phyloP scores from a whole-genome alignment of 1,140 invertebrate genomes.

The Hyphantria cunea region DNA sequence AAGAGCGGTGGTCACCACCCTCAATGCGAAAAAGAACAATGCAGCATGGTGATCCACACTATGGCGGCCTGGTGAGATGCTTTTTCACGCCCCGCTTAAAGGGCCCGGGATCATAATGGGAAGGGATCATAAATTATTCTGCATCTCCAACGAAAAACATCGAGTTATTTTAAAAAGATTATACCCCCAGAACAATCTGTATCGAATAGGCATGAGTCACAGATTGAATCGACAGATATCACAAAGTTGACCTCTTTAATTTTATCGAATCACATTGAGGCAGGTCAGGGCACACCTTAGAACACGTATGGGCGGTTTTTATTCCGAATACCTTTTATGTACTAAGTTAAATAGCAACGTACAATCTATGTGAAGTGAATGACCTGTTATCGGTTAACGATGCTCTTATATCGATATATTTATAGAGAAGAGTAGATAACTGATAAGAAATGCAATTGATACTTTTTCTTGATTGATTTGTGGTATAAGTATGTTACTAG shows the following conservation, averaged over 20 bases:
- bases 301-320: slow-evolving; percentile 6
- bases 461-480: background rate
- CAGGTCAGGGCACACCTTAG: slow-evolving; percentile 2
- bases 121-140: too few species aligned
- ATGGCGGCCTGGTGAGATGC: too few species aligned
- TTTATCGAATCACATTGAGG: slow-evolving; percentile 2
- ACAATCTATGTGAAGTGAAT: slow-evolving; percentile 9
- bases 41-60: too few species aligned
- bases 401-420: background rate
- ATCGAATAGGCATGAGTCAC: too few species aligned
- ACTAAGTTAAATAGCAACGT: background rate
- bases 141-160: too few species aligned
- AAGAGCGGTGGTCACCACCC: too few species aligned
- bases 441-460: background rate
- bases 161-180: too few species aligned
- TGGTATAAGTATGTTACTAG: too few species aligned
- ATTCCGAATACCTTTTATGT: background rate
- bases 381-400: background rate
- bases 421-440: background rate
- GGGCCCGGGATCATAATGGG: too few species aligned
- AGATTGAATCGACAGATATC: background rate
- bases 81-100: too few species aligned
- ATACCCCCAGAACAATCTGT: too few species aligned
- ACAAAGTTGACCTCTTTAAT: background rate
- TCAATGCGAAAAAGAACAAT: too few species aligned